Evolutionary conservation across 1,140 invertebrate genomes (phyloP).

Genomic region (Lanistes nyassanus): DNA sequence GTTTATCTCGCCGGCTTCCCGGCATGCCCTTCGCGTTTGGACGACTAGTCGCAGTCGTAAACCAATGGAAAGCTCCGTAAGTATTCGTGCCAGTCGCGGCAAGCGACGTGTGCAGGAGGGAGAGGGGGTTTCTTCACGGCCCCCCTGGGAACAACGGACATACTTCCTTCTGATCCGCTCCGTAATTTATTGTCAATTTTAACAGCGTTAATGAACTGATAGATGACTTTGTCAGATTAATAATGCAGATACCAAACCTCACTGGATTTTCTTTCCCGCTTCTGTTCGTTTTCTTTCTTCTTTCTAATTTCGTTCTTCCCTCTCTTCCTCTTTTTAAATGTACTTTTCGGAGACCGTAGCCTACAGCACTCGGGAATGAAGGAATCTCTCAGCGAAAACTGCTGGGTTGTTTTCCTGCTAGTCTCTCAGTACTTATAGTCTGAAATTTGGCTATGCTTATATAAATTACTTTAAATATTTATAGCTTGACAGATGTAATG

Average conservation of each 20-base stretch:
- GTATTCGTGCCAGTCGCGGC: too few relatives aligned
- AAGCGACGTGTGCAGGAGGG: slow-evolving; percentile 3
- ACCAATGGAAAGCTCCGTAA: neutral
- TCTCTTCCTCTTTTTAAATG: too few relatives aligned
- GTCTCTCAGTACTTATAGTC: too few relatives aligned
- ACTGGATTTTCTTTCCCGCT: neutral
- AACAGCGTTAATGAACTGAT: neutral
- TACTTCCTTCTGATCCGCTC: neutral
- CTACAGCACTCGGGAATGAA: too few relatives aligned
- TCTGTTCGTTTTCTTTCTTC: neutral
- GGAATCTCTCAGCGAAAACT: too few relatives aligned
- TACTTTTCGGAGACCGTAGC: too few relatives aligned
- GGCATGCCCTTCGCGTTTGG: neutral
- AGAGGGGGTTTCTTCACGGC: neutral
- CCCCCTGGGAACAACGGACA: neutral
- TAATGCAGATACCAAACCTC: neutral
- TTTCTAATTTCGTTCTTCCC: too few relatives aligned
- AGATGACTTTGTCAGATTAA: neutral
- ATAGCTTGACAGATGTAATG: too few relatives aligned
- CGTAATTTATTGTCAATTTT: neutral
- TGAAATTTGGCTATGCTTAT: too few relatives aligned
- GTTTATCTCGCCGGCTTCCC: slow-evolving; percentile 2
- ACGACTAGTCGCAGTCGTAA: neutral
- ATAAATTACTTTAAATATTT: too few relatives aligned
- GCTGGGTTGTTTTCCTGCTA: too few relatives aligned